Base-by-base conservation (phyloP, 2,888 invertebrate genomes). In the Hylaea fasciaria region DNA sequence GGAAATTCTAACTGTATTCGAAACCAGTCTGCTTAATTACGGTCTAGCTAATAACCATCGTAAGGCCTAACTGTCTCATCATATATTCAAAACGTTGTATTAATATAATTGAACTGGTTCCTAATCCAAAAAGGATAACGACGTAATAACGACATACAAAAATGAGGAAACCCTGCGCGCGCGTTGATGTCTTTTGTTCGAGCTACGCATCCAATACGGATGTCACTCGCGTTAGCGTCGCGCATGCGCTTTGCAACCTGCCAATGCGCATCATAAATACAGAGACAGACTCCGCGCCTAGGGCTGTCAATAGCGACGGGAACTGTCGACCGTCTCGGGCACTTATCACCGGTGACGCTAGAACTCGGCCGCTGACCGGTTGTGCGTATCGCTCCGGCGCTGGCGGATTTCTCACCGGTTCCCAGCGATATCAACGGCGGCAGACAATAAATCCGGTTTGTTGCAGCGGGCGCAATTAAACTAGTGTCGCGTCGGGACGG, bases 371-470 rank as follows among this genome's bases (percentile, higher is more conserved):
- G 46, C 43, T 52, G 61, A 61, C 61, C 61, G 57, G 66, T 49
- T 66, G 64, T 62, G 66, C 64, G 61, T 64, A 64, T 62, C 62
- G 62, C 51, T 64, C 54, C 44, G 72, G 72, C 76, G 71, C 74
- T 74, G 70, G 75, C 75, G 71, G 76, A 80, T 82, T 81, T 82
- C 80, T 74, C 74, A 75, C 73, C 75, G 74, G 74, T 79, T 76
- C 78, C 65, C 77, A 83, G 83, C 81, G 86, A 86, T 86, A 87
- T 85, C 85, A 85, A 80, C 78, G 78, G 78, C 74, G 78, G 77
- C 86, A 87, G 89, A 91, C 91, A 91, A 91, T 91, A 89, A 89
- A 90, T 89, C 91, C 91, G 91, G 91, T 91, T 89, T 73, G 74
- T 79, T 83, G 87, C 89, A 84, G 85, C 84, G 77, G 77, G 78